Evolutionary conservation across 2,888 invertebrate species (phyloP).

Genomic region (Linnaemya vulpina): DNA sequence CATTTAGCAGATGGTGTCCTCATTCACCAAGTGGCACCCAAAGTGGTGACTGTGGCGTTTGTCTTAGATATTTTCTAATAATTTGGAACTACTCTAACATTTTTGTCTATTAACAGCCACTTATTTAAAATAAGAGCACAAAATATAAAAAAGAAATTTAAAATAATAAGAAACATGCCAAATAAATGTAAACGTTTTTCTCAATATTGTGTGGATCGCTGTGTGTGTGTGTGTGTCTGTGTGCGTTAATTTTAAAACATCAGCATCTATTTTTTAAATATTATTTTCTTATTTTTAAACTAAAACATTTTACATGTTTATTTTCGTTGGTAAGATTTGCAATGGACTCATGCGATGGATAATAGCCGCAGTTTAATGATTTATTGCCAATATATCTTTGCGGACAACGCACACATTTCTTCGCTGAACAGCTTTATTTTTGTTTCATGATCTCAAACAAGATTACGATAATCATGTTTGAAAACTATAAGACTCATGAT

Average conservation of each 20-base stretch:
- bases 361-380: background rate
- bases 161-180: background rate
- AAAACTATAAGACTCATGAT: background rate
- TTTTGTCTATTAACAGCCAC: no score
- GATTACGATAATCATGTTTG: background rate
- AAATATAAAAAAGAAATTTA: no score
- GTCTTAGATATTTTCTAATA: no score
- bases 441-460: slow-evolving; percentile 16
- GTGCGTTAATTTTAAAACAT: background rate
- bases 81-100: no score
- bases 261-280: background rate
- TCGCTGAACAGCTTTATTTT: background rate
- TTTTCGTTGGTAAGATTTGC: background rate
- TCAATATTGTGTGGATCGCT: background rate
- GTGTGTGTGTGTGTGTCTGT: no score
- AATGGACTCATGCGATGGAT: background rate
- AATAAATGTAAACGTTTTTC: background rate
- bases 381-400: background rate
- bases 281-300: background rate
- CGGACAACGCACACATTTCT: slow-evolving; percentile 3
- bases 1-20: no score
- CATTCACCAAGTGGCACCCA: no score
- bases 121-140: no score
- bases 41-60: no score
- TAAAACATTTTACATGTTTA: background rate